phyloP scores from a whole-genome alignment of 2,797 vertebrate species.

The Malacoraja senta region DNA sequence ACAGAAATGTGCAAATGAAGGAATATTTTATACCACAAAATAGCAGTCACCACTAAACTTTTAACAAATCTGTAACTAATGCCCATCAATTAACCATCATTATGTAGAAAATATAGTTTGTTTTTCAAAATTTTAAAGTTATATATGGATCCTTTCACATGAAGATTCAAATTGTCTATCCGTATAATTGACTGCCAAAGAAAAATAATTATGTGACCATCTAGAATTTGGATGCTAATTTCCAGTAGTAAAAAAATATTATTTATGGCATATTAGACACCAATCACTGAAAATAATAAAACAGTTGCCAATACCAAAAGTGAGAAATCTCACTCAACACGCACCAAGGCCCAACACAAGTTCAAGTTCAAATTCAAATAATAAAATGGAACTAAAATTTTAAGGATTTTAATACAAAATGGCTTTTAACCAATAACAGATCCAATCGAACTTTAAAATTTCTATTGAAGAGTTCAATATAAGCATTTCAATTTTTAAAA shows the following conservation, averaged over 20 bases:
- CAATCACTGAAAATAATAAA: conserved; percentile 16
- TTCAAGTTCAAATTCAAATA: background rate
- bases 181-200: background rate
- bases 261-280: background rate
- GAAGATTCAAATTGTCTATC: background rate
- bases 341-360: background rate
- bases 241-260: background rate
- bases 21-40: background rate
- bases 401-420: background rate
- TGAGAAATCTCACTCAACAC: background rate
- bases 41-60: background rate
- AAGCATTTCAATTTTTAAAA: background rate
- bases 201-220: background rate
- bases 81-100: background rate
- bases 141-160: background rate
- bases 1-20: background rate
- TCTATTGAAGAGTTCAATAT: background rate
- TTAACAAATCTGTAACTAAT: background rate
- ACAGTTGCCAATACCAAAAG: background rate
- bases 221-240: background rate
- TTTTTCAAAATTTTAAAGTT: background rate
- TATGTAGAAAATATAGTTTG: background rate
- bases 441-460: background rate
- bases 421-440: background rate
- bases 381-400: background rate